Evolutionary conservation across 2,113 vertebrate genomes (phyloP).

Genomic region (Corythornis cristatus): DNA sequence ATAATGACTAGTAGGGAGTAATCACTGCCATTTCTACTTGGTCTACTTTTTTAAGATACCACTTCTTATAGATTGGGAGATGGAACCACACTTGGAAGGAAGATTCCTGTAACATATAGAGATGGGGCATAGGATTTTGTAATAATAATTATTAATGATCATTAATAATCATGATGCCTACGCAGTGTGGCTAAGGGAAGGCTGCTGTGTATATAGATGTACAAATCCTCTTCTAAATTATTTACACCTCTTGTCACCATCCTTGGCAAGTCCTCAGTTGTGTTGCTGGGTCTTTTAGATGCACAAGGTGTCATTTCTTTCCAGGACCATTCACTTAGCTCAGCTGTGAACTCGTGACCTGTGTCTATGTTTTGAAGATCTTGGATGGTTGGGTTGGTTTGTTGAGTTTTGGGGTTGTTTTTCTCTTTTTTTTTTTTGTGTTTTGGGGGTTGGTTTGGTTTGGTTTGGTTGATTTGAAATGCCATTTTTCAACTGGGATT

Average conservation of each 20-base stretch:
- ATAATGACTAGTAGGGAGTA: slow-evolving; percentile 49
- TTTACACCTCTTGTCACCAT: slow-evolving; percentile 81
- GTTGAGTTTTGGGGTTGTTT: background rate
- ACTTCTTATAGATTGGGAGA: slow-evolving; percentile 84
- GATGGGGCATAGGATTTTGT: slow-evolving; percentile 68
- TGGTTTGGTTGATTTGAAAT: slow-evolving; percentile 72
- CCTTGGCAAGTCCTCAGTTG: slow-evolving; percentile 78
- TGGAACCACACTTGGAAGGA: slow-evolving; percentile 81
- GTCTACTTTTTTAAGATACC: slow-evolving; percentile 87
- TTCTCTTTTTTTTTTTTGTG: background rate
- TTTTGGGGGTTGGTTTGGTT: background rate
- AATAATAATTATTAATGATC: background rate
- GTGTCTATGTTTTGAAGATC: slow-evolving; percentile 74
- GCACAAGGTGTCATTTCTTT: slow-evolving; percentile 90
- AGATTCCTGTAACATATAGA: slow-evolving; percentile 63
- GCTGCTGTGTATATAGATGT: slow-evolving; percentile 84
- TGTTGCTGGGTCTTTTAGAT: slow-evolving; percentile 85
- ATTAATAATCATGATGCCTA: slow-evolving; percentile 47
- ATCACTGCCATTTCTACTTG: slow-evolving; percentile 96
- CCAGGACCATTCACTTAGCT: slow-evolving; percentile 69
- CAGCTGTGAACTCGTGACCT: slow-evolving; percentile 81
- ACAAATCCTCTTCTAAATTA: slow-evolving; percentile 83
- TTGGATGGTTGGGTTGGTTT: background rate
- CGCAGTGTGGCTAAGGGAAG: slow-evolving; percentile 64
- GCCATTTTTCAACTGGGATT: slow-evolving; percentile 70